These are phyloP conservation scores for Ligdia adustata DNA, from an alignment of 2,888 invertebrate species.

Conservation along the genomic window DNA sequence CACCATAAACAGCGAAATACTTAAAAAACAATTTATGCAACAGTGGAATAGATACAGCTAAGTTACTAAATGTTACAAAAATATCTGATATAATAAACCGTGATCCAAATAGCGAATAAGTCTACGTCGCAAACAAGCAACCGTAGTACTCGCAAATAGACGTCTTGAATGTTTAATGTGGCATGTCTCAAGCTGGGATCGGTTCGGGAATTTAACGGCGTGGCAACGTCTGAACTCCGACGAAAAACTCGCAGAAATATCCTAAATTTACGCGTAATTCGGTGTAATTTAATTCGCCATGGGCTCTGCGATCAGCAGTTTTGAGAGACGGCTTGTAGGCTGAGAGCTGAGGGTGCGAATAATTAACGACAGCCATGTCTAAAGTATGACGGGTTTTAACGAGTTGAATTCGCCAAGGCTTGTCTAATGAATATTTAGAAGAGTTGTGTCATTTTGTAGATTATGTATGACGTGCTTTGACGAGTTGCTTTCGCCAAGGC, in stretches of 20 bases:
- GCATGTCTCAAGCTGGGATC: constrained; percentile 3
- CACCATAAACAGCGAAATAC: too few species aligned
- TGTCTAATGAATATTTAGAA: too few species aligned
- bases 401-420: too few species aligned
- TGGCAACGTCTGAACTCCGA: background rate
- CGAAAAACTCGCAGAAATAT: constrained; percentile 7
- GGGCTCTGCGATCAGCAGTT: constrained; percentile 14
- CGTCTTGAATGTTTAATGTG: constrained; percentile 16
- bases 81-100: too few species aligned
- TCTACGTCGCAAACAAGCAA: constrained; percentile 5
- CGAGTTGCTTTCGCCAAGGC: too few species aligned
- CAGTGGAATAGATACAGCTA: too few species aligned
- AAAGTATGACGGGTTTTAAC: too few species aligned
- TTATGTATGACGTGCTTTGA: too few species aligned
- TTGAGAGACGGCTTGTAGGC: background rate
- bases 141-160: constrained; percentile 10
- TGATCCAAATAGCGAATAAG: background rate
- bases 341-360: background rate
- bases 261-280: constrained; percentile 12
- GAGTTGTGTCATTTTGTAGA: too few species aligned
- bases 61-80: too few species aligned
- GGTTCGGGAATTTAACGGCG: constrained; percentile 7
- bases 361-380: too few species aligned
- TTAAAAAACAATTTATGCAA: too few species aligned
- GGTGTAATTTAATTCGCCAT: constrained; percentile 18